Conservation (phyloP, 2,113 vertebrate genomes). For the Microcebus griseorufus region DNA sequence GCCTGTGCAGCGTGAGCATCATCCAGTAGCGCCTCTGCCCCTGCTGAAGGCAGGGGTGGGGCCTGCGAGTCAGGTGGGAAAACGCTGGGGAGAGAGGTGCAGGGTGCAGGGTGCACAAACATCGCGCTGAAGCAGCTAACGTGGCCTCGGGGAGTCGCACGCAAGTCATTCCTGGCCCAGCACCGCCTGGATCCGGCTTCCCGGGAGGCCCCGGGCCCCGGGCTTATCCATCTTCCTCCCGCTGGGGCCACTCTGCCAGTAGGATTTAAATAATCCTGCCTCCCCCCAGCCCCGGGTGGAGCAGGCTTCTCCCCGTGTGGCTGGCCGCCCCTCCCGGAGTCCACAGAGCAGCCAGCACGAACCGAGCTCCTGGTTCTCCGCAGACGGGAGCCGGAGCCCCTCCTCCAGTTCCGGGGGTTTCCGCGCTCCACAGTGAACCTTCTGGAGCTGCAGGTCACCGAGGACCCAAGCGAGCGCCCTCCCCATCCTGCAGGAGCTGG, state of each 20-base stretch:
- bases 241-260: not conserved
- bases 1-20: not conserved
- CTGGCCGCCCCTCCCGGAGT: not conserved
- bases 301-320: no score
- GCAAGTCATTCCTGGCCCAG: no score
- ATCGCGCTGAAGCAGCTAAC: not conserved
- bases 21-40: rapidly evolving
- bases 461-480: not conserved
- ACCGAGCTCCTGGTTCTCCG: not conserved
- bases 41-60: not conserved
- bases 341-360: rapidly evolving
- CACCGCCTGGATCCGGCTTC: not conserved
- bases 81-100: not conserved
- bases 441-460: not conserved
- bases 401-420: not conserved
- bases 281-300: not conserved
- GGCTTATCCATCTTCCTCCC: not conserved
- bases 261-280: not conserved
- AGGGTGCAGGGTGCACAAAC: rapidly evolving
- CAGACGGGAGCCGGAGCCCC: not conserved
- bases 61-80: not conserved
- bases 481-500: not conserved
- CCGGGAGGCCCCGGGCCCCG: rapidly evolving
- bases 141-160: rapidly evolving
- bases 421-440: not conserved